Evolutionary conservation across 2,113 vertebrate species (phyloP), one percentile per base, ranked within the genome.

Genomic region (Pangasianodon hypophthalmus): DNA sequence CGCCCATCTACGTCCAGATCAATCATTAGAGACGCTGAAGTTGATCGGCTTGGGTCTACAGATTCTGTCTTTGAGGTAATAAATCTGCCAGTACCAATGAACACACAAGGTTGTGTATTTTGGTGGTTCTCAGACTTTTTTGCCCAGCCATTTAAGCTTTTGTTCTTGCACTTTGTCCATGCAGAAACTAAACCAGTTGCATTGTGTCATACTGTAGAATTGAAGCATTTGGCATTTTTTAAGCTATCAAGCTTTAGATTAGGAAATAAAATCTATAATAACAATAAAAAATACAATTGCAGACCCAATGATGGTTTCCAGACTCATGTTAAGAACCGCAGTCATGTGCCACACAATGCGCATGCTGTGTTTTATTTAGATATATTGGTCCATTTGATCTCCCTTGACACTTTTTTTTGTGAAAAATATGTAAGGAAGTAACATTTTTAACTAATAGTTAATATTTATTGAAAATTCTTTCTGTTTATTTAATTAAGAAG

Each of bases 21-120:
- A 77, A 86, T 41, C 84, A 91, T 60, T 84, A 94, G 90, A 37
- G 92, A 90, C 88, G 88, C 90, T 87, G 94, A 95, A 90, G 95
- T 94, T 83, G 93, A 85, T 62, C 90, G 89, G 0, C 48, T 92
- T 32, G 85, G 26, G n/a, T 94, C 92, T 26, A 91, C 94, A 37
- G 93, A 95, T 7, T 94, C 93, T 84, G 93, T 94, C 50, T 97
- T 94, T 94, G 95, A 98, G 97, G 98, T 98, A 95, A 93, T 82
- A 37, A 14, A 24, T 37, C 26, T 48, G 44, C 52, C 6, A 14
- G 5, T 50, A 54, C 16, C 1, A 37, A 2, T 80, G 26, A 56
- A 56, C 81, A 44, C 21, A 37, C n/a, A n/a, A 32, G 79, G 50
- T 54, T 82, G 46, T 80, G 13, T 50, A 29, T 80, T 79, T 80